Conservation (phyloP, 2,888 invertebrate species). For the Stramonita haemastoma region DNA sequence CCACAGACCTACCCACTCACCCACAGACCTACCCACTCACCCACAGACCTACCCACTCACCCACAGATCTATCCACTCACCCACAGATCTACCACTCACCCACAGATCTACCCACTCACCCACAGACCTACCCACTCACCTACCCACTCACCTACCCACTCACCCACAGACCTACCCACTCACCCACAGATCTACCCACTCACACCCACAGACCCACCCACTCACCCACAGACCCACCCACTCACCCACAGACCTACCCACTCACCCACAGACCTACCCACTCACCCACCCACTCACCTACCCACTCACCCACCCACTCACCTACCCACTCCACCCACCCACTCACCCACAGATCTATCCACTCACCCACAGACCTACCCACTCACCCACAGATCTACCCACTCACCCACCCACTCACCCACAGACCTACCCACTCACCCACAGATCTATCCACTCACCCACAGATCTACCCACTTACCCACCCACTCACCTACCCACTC, state of each 20-base stretch:
- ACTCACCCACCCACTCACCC: conserved; percentile 33
- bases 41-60: neutral
- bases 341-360: neutral
- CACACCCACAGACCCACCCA: neutral
- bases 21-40: too few relatives aligned
- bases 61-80: neutral
- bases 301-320: neutral
- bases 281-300: neutral
- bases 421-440: neutral
- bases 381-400: neutral
- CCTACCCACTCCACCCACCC: conserved; percentile 5
- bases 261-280: neutral
- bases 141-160: neutral
- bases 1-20: neutral
- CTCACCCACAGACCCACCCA: too few relatives aligned
- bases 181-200: neutral
- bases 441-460: too few relatives aligned
- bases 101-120: neutral
- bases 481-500: too few relatives aligned
- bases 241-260: neutral
- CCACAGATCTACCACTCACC: too few relatives aligned
- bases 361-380: conserved; percentile 27
- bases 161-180: too few relatives aligned
- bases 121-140: too few relatives aligned
- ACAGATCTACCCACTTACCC: neutral